phyloP scores from a whole-genome alignment of 2,113 vertebrate species.

The Thinocorus orbignyianus region DNA sequence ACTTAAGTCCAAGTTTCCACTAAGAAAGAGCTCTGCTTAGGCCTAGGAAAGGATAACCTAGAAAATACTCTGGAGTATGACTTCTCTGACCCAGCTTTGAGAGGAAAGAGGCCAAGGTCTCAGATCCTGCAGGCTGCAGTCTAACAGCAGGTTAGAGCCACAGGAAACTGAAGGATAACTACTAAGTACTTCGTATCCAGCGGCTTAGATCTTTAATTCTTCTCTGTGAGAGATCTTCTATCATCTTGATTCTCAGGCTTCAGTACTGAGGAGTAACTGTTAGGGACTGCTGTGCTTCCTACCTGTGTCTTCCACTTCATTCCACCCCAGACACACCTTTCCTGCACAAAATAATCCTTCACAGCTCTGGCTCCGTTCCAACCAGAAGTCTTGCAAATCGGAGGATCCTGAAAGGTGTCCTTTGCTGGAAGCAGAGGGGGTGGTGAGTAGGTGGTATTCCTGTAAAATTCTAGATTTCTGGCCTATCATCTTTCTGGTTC shows the following conservation, averaged over 20 bases:
- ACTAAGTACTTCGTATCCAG: background rate
- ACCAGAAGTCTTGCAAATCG: background rate
- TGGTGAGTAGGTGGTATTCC: background rate
- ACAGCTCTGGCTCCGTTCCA: background rate
- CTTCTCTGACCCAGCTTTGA: background rate
- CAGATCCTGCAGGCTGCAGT: background rate
- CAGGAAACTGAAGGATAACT: background rate
- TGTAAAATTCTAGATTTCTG: background rate
- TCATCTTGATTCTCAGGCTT: background rate
- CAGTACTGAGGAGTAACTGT: background rate
- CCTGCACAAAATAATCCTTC: background rate
- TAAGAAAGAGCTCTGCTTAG: background rate
- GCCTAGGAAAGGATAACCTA: background rate
- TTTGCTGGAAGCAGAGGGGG: background rate
- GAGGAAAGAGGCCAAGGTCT: background rate
- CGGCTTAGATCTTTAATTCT: background rate
- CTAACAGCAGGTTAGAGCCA: background rate
- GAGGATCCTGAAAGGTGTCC: background rate
- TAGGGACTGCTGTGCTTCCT: background rate
- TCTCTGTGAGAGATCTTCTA: background rate
- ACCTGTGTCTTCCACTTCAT: background rate
- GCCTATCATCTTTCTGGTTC: background rate
- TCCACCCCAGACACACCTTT: fast-evolving
- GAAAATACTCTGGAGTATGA: background rate
- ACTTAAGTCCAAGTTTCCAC: background rate